Percentiles rank a stretch among this genome's conserved stretches.
Evolutionary conservation across 2,888 invertebrate species (phyloP).

Genomic region (Itoplectis maculator): DNA sequence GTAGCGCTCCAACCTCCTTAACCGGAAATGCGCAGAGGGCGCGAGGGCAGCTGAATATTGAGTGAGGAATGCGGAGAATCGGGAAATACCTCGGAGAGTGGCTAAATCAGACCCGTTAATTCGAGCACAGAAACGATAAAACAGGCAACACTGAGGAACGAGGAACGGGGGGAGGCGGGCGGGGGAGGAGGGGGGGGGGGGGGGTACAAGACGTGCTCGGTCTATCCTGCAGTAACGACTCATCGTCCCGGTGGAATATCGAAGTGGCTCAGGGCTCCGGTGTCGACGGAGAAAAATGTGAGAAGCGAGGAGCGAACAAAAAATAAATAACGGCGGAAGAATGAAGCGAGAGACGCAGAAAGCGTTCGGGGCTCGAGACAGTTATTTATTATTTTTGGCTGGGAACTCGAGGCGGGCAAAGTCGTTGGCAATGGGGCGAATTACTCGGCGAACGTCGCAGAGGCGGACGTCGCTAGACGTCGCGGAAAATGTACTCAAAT

Average conservation of each 20-base stretch:
- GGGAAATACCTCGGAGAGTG: slow-evolving; percentile 28
- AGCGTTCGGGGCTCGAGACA: slow-evolving; percentile 37
- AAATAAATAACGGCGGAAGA: slow-evolving; percentile 44
- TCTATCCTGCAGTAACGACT: slow-evolving; percentile 41
- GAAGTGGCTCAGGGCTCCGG: slow-evolving; percentile 27
- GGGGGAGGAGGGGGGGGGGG: background rate
- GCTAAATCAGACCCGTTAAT: slow-evolving; percentile 45
- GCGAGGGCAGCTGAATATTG: slow-evolving; percentile 44
- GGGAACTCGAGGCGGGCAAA: background rate
- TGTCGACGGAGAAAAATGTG: background rate
- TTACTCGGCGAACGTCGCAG: slow-evolving; percentile 28
- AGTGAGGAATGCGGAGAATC: slow-evolving; percentile 43
- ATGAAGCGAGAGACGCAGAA: slow-evolving; percentile 39
- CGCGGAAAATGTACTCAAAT: slow-evolving; percentile 46
- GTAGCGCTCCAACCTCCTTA: too few relatives aligned
- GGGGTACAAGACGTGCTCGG: slow-evolving; percentile 35
- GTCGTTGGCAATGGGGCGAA: slow-evolving; percentile 52
- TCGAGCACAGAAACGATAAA: too few relatives aligned
- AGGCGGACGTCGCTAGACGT: slow-evolving; percentile 22
- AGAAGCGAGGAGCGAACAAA: slow-evolving; percentile 37
- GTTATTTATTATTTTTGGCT: slow-evolving; percentile 60
- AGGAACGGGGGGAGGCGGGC: background rate
- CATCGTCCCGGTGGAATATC: slow-evolving; percentile 49
- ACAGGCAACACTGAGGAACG: slow-evolving; percentile 2
- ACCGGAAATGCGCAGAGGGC: too few relatives aligned